phyloP scores from a whole-genome alignment of 2,888 invertebrate genomes.

The Torymus aiolomorphi region DNA sequence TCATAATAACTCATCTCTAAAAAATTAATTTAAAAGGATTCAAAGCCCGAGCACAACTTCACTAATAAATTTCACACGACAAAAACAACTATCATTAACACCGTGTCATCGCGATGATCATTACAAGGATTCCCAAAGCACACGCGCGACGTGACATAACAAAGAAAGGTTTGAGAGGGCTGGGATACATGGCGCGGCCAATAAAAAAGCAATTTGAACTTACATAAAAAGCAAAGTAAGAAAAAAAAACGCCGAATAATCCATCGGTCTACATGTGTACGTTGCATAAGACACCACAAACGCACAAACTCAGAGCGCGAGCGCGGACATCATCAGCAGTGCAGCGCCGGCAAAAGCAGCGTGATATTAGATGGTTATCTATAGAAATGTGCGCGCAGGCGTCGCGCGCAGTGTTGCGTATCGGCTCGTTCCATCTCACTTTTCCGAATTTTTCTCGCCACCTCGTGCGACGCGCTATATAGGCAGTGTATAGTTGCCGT shows the following conservation, averaged over 20 bases:
- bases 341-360: not conserved
- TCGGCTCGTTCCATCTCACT: not conserved
- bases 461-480: not conserved
- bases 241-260: conserved; percentile 3
- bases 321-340: not conserved
- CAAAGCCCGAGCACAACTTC: too few relatives aligned
- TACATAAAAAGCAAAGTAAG: not conserved
- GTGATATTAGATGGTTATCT: conserved; percentile 23
- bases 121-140: too few relatives aligned
- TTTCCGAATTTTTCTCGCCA: not conserved
- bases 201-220: conserved; percentile 2
- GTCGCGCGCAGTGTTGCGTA: not conserved
- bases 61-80: too few relatives aligned
- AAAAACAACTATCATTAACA: too few relatives aligned
- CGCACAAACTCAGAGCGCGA: too few relatives aligned
- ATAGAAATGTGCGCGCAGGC: not conserved
- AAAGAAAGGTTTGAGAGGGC: not conserved
- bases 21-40: not conserved
- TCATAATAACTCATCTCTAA: not conserved
- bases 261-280: not conserved
- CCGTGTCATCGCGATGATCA: too few relatives aligned
- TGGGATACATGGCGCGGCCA: not conserved
- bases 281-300: conserved; percentile 12
- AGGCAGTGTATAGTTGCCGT: not conserved
- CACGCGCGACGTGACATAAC: not conserved